Percentiles rank a stretch among this genome's conserved stretches.
Conservation (phyloP, 2,797 vertebrate species). For the Microctenopoma steveboyesi region DNA sequence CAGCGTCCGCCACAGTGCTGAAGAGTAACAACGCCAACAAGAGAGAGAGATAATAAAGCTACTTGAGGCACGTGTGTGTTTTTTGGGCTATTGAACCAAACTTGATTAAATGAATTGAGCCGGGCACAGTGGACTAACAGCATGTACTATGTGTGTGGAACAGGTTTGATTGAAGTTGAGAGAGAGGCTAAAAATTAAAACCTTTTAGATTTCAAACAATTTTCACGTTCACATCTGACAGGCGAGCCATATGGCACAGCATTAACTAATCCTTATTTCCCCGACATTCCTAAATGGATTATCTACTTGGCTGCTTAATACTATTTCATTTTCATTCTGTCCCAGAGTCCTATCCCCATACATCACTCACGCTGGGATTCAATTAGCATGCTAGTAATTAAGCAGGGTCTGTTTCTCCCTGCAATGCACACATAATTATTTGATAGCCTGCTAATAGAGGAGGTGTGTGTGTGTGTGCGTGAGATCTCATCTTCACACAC, state of each 20-base stretch:
- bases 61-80: no score
- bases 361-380: constrained; percentile 74
- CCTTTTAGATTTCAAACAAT: constrained; percentile 48
- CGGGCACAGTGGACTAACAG: neutral
- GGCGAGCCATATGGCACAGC: constrained; percentile 44
- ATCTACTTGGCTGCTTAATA: constrained; percentile 70
- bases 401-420: constrained; percentile 56
- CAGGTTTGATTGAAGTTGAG: neutral
- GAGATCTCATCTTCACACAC: constrained; percentile 14
- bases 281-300: constrained; percentile 76
- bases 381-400: constrained; percentile 74
- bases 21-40: no score
- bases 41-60: no score
- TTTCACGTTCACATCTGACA: constrained; percentile 53
- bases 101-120: neutral
- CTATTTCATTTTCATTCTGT: constrained; percentile 72
- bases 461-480: neutral
- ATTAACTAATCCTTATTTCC: constrained; percentile 66
- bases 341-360: constrained; percentile 56
- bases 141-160: neutral
- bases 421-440: constrained; percentile 52
- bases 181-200: constrained; percentile 5
- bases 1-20: no score
- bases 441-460: constrained; percentile 35
- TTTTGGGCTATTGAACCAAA: no score